These are phyloP conservation scores for Muscicapa adusta DNA, from an alignment of 2,113 vertebrate genomes.

Conservation along the genomic window DNA sequence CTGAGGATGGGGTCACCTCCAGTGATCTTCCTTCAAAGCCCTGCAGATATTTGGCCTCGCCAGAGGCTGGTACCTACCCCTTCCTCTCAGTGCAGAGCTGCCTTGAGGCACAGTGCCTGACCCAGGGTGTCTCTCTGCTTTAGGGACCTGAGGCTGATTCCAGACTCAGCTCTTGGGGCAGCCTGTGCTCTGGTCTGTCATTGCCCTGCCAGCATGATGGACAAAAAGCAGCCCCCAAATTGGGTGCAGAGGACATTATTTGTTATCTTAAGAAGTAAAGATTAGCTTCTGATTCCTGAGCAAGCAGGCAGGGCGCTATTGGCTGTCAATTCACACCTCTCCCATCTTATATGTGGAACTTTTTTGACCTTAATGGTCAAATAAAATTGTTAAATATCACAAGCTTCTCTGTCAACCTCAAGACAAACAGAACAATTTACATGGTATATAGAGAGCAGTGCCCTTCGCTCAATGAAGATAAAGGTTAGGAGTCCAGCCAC, in stretches of 20 bases:
- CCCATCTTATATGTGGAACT: conserved; percentile 30
- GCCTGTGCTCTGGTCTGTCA: neutral
- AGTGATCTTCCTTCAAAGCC: neutral
- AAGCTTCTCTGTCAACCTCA: conserved; percentile 61
- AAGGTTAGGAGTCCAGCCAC: conserved; percentile 64
- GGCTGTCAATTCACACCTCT: conserved; percentile 17
- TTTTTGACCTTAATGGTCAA: conserved; percentile 63
- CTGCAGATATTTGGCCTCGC: neutral
- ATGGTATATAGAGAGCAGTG: conserved; percentile 57
- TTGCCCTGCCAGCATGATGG: neutral
- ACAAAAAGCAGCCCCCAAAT: neutral
- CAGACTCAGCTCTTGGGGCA: neutral
- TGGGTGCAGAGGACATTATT: neutral
- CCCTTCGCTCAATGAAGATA: conserved; percentile 59
- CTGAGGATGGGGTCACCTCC: neutral
- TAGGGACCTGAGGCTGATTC: neutral
- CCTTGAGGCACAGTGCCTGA: fast-evolving
- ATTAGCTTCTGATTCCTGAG: conserved; percentile 17
- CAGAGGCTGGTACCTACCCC: neutral
- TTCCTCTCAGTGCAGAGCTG: neutral
- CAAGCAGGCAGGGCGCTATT: neutral
- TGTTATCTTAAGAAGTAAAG: conserved; percentile 43
- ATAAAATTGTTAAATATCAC: conserved; percentile 70
- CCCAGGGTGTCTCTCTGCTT: neutral
- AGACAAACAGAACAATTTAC: conserved; percentile 66